phyloP scores from a whole-genome alignment of 2,888 invertebrate species.

The Plagodis dolabraria region DNA sequence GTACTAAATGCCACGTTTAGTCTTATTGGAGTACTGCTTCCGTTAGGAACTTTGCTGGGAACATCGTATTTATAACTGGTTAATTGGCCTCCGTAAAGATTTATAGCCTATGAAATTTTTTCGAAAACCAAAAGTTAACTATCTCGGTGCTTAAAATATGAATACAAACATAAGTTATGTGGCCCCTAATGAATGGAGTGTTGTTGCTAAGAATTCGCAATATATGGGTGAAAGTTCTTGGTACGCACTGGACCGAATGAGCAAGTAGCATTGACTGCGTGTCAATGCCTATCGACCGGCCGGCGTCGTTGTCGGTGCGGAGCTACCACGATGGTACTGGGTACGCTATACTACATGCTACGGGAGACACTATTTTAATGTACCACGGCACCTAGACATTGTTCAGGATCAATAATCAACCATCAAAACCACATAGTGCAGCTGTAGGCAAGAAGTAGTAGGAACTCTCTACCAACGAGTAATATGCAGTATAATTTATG shows the following conservation, averaged over 20 bases:
- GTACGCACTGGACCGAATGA: slow-evolving; percentile 34
- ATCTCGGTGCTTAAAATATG: no score
- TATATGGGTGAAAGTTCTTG: slow-evolving; percentile 20
- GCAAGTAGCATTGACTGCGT: slow-evolving; percentile 39
- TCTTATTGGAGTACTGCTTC: slow-evolving; percentile 23
- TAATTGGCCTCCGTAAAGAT: no score
- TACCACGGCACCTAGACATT: no score
- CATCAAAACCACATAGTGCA: no score
- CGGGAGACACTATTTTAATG: no score
- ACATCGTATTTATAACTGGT: background rate
- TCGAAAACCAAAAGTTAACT: slow-evolving; percentile 5
- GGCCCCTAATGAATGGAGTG: slow-evolving; percentile 8
- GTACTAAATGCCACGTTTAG: slow-evolving; percentile 18
- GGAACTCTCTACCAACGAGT: no score
- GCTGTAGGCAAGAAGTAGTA: no score
- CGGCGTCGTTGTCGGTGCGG: background rate
- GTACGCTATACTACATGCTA: no score
- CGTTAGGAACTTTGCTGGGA: slow-evolving; percentile 13
- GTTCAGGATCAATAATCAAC: no score
- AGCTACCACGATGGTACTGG: no score
- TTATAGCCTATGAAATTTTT: background rate
- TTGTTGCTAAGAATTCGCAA: slow-evolving; percentile 19
- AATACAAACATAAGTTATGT: background rate
- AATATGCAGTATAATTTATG: no score
- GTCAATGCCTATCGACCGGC: slow-evolving; percentile 23